A percentile compares a stretch with the other conserved stretches of the same genome.
phyloP scores from a whole-genome alignment of 2,113 vertebrate genomes.

The Aramus guarauna region DNA sequence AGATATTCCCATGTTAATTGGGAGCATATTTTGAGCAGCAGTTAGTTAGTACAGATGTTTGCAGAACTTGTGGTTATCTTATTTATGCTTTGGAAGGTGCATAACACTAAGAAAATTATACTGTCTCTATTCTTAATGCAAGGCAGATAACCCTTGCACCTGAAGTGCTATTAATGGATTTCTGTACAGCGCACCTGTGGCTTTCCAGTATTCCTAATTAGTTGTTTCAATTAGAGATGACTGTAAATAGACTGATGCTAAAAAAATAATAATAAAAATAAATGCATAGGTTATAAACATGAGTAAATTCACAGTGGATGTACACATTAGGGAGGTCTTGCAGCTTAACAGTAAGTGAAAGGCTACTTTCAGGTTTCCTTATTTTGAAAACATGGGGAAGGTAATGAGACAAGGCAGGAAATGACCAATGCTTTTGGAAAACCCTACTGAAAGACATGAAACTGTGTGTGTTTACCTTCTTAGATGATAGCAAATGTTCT shows the following conservation, averaged over 20 bases:
- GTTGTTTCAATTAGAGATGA: not conserved
- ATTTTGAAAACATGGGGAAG: not conserved
- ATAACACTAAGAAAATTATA: not conserved
- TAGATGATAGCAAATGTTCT: not conserved
- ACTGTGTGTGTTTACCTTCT: not conserved
- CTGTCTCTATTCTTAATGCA: not conserved
- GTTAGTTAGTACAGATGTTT: not conserved
- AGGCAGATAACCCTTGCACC: not conserved
- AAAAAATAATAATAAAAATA: not conserved
- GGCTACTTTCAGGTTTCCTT: not conserved
- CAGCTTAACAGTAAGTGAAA: not conserved
- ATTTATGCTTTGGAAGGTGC: not conserved
- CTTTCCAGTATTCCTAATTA: not conserved
- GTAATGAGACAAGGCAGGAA: not conserved
- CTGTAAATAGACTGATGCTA: not conserved
- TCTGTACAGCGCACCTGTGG: not conserved
- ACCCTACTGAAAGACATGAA: not conserved
- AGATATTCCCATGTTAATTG: conserved; percentile 25
- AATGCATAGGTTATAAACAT: not conserved
- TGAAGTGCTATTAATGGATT: not conserved
- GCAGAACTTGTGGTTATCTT: not conserved
- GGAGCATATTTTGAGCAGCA: conserved; percentile 12
- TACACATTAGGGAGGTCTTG: not conserved
- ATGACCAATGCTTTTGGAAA: not conserved
- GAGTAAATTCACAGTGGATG: not conserved